These are phyloP conservation scores for Leptonema lineaticorne DNA, from an alignment of 1,140 invertebrate species.

Conservation along the genomic window DNA sequence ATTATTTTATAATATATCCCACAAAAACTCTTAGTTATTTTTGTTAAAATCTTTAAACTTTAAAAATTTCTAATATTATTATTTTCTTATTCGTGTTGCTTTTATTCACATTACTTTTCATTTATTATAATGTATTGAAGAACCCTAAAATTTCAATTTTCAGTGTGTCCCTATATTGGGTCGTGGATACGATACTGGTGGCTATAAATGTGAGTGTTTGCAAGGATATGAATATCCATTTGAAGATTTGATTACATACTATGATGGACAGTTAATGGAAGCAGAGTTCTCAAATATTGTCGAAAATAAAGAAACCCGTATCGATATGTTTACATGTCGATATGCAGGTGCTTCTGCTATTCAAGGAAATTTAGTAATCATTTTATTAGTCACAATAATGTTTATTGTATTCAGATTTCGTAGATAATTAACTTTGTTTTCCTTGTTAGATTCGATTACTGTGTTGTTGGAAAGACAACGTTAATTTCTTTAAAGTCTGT, in stretches of 20 bases:
- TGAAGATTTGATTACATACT: conserved; percentile 91
- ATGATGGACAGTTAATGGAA: conserved; percentile 94
- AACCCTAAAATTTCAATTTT: too few relatives aligned
- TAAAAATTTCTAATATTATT: background rate
- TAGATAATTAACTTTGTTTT: too few relatives aligned
- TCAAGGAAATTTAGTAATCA: conserved; percentile 52
- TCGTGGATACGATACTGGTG: conserved; percentile 85
- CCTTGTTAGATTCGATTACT: too few relatives aligned
- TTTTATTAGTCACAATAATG: conserved; percentile 30
- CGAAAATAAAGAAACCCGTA: conserved; percentile 73
- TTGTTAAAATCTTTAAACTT: conserved; percentile 30
- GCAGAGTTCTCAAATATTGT: conserved; percentile 90
- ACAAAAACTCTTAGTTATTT: too few relatives aligned
- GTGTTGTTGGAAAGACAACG: too few relatives aligned
- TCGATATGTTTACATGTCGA: conserved; percentile 89
- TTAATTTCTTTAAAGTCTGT: too few relatives aligned
- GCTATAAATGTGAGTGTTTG: conserved; percentile 98
- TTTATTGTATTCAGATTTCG: conserved; percentile 4
- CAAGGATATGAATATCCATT: conserved; percentile 98
- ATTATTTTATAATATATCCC: too few relatives aligned
- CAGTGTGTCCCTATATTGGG: conserved; percentile 94
- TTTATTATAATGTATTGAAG: conserved; percentile 4
- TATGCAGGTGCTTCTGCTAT: conserved; percentile 75
- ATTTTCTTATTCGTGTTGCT: conserved; percentile 27
- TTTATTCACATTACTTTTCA: conserved; percentile 14